These are phyloP conservation scores for Rhopilema esculentum DNA, from an alignment of 30 jellyfish, hydroid and myxozoan species.

Conservation along the genomic window DNA sequence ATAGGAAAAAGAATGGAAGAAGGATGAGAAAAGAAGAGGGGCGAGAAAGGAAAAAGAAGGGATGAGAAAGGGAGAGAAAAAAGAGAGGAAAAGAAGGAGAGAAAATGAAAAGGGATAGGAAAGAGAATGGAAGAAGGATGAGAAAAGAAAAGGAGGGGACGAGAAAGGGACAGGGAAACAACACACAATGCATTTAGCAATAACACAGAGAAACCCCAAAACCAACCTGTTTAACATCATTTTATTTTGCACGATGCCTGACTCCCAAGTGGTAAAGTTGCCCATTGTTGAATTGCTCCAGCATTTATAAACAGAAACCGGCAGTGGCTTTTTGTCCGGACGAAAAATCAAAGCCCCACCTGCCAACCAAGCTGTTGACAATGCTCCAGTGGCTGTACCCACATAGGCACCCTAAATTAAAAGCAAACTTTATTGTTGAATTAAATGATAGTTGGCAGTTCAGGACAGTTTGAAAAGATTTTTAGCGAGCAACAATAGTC, in stretches of 20 bases:
- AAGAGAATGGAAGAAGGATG: neutral
- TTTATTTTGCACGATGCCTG: conserved; percentile 23
- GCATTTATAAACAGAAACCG: conserved; percentile 49
- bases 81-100: neutral
- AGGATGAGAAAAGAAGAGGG: neutral
- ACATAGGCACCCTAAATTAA: conserved; percentile 44
- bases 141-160: neutral
- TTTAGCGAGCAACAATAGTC: too few species aligned
- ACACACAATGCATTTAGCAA: neutral
- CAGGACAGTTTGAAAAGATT: too few species aligned
- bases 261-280: conserved; percentile 40
- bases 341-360: conserved; percentile 58
- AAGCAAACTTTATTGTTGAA: too few species aligned
- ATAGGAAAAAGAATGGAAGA: too few species aligned
- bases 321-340: conserved; percentile 58
- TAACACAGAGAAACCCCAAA: neutral
- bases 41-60: neutral
- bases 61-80: too few species aligned
- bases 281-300: conserved; percentile 9
- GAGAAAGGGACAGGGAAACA: neutral
- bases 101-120: neutral
- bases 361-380: conserved; percentile 55
- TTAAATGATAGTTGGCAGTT: too few species aligned
- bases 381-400: conserved; percentile 37
- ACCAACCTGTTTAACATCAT: conserved; percentile 2